Conservation (phyloP, 2,113 vertebrate genomes). For the Bucco capensis region DNA sequence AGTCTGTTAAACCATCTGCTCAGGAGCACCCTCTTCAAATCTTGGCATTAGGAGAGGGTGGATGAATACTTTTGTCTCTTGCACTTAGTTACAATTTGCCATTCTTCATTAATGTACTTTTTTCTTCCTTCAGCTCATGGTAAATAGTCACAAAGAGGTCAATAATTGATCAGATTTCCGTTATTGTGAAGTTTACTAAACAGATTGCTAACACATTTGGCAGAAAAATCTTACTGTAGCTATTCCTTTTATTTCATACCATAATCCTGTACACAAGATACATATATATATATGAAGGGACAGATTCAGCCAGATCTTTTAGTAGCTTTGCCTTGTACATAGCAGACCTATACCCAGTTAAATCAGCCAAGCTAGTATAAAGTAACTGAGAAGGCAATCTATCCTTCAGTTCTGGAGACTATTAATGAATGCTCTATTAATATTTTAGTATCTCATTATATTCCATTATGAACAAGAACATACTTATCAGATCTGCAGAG, state of each 20-base stretch:
- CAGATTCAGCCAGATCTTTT: neutral
- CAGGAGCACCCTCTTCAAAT: conserved; percentile 69
- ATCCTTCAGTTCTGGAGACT: conserved; percentile 5
- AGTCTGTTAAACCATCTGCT: conserved; percentile 81
- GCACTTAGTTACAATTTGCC: conserved; percentile 51
- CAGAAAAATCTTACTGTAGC: neutral
- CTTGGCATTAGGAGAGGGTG: conserved; percentile 67
- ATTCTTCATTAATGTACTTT: conserved; percentile 26
- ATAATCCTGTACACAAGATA: neutral
- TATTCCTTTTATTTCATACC: neutral
- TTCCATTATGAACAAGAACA: conserved; percentile 36
- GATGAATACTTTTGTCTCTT: conserved; percentile 53
- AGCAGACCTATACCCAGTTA: neutral
- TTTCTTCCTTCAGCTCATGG: neutral
- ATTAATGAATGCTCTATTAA: conserved; percentile 19
- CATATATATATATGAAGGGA: neutral
- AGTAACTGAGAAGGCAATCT: conserved; percentile 17
- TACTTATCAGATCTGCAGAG: conserved; percentile 1
- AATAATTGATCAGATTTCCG: conserved; percentile 31
- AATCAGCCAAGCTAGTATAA: neutral
- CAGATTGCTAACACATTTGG: conserved; percentile 30
- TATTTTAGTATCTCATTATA: conserved; percentile 5
- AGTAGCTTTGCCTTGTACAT: neutral
- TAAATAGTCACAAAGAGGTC: conserved; percentile 38
- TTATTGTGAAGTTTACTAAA: neutral